These are phyloP conservation scores for Circaetus gallicus DNA, from an alignment of 2,113 vertebrate species.

Conservation along the genomic window DNA sequence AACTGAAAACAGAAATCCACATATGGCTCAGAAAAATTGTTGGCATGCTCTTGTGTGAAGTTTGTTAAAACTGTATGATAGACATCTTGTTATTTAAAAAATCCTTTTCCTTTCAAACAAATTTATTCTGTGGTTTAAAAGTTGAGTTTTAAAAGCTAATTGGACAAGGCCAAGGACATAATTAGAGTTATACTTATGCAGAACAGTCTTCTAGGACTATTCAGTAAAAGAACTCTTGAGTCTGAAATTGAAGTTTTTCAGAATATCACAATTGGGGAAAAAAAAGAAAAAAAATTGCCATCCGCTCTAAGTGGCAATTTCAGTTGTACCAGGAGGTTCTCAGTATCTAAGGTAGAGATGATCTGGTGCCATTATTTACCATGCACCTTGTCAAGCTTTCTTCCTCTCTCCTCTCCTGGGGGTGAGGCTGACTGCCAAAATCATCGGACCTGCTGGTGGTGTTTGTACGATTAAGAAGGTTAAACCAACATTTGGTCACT, in stretches of 20 bases:
- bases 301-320: background rate
- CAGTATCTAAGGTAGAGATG: background rate
- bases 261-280: background rate
- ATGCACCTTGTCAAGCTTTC: background rate
- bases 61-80: slow-evolving; percentile 40
- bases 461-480: background rate
- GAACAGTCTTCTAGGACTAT: background rate
- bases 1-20: slow-evolving; percentile 40
- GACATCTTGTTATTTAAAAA: slow-evolving; percentile 39
- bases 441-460: background rate
- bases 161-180: slow-evolving; percentile 5
- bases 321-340: background rate
- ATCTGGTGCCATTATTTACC: background rate
- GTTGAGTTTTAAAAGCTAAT: slow-evolving; percentile 6
- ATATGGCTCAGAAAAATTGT: slow-evolving; percentile 41
- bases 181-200: slow-evolving; percentile 13
- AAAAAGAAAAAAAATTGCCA: background rate
- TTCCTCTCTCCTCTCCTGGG: background rate
- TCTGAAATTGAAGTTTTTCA: background rate
- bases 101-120: background rate
- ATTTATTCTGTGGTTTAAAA: background rate
- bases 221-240: background rate
- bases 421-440: background rate
- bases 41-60: slow-evolving; percentile 32
- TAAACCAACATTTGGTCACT: background rate